These are phyloP conservation scores for Dione vanillae DNA, from an alignment of 2,888 invertebrate species.

Conservation along the genomic window DNA sequence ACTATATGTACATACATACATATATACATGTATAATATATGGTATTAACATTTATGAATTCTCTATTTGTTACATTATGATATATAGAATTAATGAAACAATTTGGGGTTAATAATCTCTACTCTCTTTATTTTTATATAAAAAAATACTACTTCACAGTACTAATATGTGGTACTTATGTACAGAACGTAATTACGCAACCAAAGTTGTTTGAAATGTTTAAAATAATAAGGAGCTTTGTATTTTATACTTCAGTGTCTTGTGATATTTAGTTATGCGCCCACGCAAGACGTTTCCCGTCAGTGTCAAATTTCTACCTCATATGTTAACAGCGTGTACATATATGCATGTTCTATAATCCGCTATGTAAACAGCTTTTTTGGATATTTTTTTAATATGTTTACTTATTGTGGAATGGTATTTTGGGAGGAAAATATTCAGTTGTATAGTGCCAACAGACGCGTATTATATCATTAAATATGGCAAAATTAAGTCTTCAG, in stretches of 20 bases:
- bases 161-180: not conserved
- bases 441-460: no score
- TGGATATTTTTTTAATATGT: not conserved
- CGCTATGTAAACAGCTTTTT: slow-evolving; percentile 29
- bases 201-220: not conserved
- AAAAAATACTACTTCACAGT: not conserved
- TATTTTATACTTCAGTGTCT: slow-evolving; percentile 14
- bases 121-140: no score
- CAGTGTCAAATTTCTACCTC: slow-evolving; percentile 39
- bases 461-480: no score
- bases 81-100: no score
- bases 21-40: not conserved
- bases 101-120: no score
- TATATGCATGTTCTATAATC: slow-evolving; percentile 23
- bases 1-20: not conserved
- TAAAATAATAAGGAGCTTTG: slow-evolving; percentile 9
- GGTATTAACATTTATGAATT: not conserved
- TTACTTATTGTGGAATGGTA: not conserved
- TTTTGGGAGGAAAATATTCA: not conserved
- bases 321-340: slow-evolving; percentile 34
- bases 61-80: not conserved
- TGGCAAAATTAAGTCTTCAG: no score
- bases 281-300: slow-evolving; percentile 35
- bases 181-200: not conserved
- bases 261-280: slow-evolving; percentile 28